Base-by-base conservation (phyloP, 1,140 invertebrate genomes). In the Tetraneura akinire region DNA sequence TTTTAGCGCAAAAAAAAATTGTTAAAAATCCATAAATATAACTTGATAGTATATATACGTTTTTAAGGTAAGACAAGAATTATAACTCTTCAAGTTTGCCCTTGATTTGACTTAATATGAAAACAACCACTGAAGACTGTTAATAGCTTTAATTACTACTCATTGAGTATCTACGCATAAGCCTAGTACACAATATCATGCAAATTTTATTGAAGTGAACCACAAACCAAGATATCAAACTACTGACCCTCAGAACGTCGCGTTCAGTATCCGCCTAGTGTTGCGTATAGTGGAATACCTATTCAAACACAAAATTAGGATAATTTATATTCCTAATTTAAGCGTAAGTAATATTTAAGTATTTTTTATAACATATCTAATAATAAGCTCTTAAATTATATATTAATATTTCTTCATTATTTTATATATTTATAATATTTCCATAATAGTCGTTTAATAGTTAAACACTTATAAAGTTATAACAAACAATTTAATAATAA, bases 91-190 rank as follows among this genome's bases (percentile, higher is more conserved):
- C 29, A 60, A 78, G 37, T 78, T 78, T 78, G 74, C 51, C 74
- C 74, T 78, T 78, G 74, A 78, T 62, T 78, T 60, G 32, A 47
- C 74, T 78, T 60, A 18, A 78, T 78, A 29, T 62, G 51, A 78
- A 78, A 78, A 78, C 74, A 60, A 78, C 74, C 74, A 78, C 74
- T 60, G 74, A 62, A 78, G 71, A n/a, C 23, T 18, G 53, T 78
- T 60, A 78, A 78, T 78, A 57, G 74, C 37, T 60, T 78, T 78
- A 78, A 78, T 78, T 78, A 78, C 37, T 26, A 62, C 37, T 78
- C 74, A 78, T 78, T 78, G 53, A 78, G 18, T 37, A 78, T 60
- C 37, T 78, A 78, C 74, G 42, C 74, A 60, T 60, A 78, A 37
- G 74, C 53, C 74, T 55, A 47, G 49, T 37, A 29, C 53, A 55